Evolutionary conservation across 1,140 invertebrate species (phyloP), one percentile per base, ranked within the genome.

Genomic region (Calliphora vicina): DNA sequence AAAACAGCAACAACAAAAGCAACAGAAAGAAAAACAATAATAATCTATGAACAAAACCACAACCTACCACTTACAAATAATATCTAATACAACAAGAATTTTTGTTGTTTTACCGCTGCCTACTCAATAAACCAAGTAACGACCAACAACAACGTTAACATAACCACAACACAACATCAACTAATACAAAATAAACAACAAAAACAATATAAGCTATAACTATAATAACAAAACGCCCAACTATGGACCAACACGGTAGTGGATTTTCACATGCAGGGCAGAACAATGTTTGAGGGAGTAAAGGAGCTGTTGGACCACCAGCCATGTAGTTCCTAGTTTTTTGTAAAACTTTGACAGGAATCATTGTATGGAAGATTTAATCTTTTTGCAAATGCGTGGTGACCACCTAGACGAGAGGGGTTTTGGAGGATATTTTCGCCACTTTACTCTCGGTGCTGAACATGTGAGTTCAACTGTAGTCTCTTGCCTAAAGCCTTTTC

Each of bases 21-120:
- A 61, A 61, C 13, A 12, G 1, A 61, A 61, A 61, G 5, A 61
- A 57, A 61, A 61, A 17, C 50, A 61, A 61, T 61, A 67, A 67
- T 67, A 67, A 67, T 23, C 61, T 23, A 67, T 67, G 20, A 67
- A 67, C 61, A 67, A 67, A 67, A 67, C 61, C 61, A 67, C 61
- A 67, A 67, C 61, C 61, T 67, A 67, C 61, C 61, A 67, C n/a
- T 67, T 67, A 67, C 61, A 67, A 67, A 67, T 67, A 67, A 67
- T 67, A 67, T 67, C 61, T 67, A 67, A 67, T 67, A 67, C 61
- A 67, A 67, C 61, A 67, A 67, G 61, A 67, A 67, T 67, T 67
- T 67, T 67, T 67, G 61, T 67, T 67, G 61, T 67, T 67, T 67
- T 67, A 67, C 61, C 61, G 61, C 61, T 67, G 20, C 61, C 61